Conservation (phyloP, 2,888 invertebrate species). For the Leistus spinibarbis region DNA sequence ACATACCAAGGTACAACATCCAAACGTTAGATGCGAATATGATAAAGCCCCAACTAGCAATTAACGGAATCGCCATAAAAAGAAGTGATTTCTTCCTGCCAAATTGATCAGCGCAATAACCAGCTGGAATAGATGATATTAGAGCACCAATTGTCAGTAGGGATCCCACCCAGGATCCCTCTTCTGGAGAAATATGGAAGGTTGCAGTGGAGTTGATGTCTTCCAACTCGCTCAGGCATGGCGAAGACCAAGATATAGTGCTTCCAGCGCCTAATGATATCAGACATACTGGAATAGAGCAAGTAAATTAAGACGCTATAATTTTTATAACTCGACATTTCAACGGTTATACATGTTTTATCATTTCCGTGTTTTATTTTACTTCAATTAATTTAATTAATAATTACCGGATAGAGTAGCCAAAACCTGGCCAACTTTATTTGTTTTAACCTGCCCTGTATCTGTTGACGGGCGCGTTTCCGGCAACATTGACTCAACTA, state of each 20-base stretch:
- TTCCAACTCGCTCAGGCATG: constrained; percentile 70
- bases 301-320: no score
- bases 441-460: neutral
- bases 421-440: constrained; percentile 9
- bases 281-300: constrained; percentile 69
- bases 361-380: no score
- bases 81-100: constrained; percentile 74
- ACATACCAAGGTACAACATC: constrained; percentile 15
- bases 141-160: constrained; percentile 79
- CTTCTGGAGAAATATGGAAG: constrained; percentile 53
- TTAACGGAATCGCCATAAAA: constrained; percentile 66
- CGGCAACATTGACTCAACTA: constrained; percentile 16
- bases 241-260: constrained; percentile 84
- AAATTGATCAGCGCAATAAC: constrained; percentile 71
- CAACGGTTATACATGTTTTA: no score
- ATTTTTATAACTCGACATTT: no score
- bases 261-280: constrained; percentile 77
- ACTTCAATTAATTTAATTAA: no score
- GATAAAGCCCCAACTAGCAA: constrained; percentile 70
- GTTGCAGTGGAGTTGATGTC: constrained; percentile 45
- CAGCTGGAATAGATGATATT: constrained; percentile 74
- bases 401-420: constrained; percentile 42
- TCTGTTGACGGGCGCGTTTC: neutral
- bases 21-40: constrained; percentile 4
- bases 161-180: constrained; percentile 73